Base-by-base conservation (phyloP, 1,140 invertebrate genomes). In the Formica exsecta region DNA sequence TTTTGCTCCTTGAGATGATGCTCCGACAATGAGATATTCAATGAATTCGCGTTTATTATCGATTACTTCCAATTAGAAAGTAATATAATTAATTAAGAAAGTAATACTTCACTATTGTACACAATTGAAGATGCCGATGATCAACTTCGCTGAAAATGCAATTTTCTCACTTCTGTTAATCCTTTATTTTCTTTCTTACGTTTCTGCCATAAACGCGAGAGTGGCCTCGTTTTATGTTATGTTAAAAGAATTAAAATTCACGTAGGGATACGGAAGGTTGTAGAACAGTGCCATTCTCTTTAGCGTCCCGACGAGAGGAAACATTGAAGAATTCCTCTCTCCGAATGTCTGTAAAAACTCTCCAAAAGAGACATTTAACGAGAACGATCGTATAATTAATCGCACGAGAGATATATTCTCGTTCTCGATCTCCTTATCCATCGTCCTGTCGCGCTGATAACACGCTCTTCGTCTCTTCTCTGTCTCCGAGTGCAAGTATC, bases 361-460 rank as follows among this genome's bases (percentile, higher is more conserved):
- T 48, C 29, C 2, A 1, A 13, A 66, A 44, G 1, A 54, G 74
- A n/a, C 44, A 11, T n/a, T 66, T 61, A 57, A 44, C 54, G 36
- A 86, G 88, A 22, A 48, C 75, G 85, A 88, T 5, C 79, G 80
- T 54, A 70, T 36, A 64, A 77, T 19, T 38, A 51, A 83, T 81
- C n/a, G 22, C 41, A 36, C n/a, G 32, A 54, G 32, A 54, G 2
- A 22, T 48, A 19, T n/a, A 19, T 0, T 51, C 48, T 3, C 25
- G n/a, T 54, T 65, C n/a, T 59, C 3, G 8, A 51, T 25, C 54
- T 38, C 19, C 7, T 64, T 51, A 66, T 32, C n/a, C 13, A 32
- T 59, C 75, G 29, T 79, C 25, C 65, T 38, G 36, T 73, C 29
- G n/a, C 61, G n/a, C 59, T 59, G 65, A 79, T 89, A 77, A 87